Percentiles rank a stretch among this genome's conserved stretches.
These are phyloP conservation scores for Laupala kohalensis DNA, from an alignment of 1,140 invertebrate species.

Conservation along the genomic window DNA sequence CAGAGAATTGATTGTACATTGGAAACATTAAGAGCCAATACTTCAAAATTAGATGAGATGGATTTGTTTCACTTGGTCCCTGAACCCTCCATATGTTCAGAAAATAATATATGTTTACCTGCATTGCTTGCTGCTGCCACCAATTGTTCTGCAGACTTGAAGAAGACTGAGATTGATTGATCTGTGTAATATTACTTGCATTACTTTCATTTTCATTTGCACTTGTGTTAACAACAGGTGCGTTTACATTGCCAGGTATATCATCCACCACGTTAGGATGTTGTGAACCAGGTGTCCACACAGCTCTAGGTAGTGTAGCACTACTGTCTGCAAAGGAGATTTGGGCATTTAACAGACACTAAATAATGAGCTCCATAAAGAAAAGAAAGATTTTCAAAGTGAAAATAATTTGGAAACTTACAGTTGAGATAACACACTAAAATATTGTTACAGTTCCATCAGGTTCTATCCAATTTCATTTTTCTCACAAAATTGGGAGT, in stretches of 20 bases:
- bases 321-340: not conserved
- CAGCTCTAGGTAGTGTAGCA: not conserved
- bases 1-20: too few species aligned
- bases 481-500: too few species aligned
- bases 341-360: not conserved
- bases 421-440: not conserved
- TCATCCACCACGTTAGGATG: slow-evolving; percentile 8
- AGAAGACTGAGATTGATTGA: not conserved
- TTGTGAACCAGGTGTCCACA: slow-evolving; percentile 9
- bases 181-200: not conserved
- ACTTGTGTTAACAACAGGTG: not conserved
- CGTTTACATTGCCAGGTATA: slow-evolving; percentile 7
- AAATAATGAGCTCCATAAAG: too few species aligned
- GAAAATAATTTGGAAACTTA: too few species aligned
- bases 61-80: too few species aligned
- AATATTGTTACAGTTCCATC: not conserved
- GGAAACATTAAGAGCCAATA: too few species aligned
- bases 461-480: not conserved
- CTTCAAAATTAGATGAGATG: too few species aligned
- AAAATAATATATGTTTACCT: too few species aligned
- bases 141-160: not conserved
- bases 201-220: not conserved
- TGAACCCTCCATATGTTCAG: too few species aligned
- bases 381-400: too few species aligned
- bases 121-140: slow-evolving; percentile 15